Evolutionary conservation across 2,888 invertebrate genomes (phyloP).

Genomic region (Aelia acuminata): DNA sequence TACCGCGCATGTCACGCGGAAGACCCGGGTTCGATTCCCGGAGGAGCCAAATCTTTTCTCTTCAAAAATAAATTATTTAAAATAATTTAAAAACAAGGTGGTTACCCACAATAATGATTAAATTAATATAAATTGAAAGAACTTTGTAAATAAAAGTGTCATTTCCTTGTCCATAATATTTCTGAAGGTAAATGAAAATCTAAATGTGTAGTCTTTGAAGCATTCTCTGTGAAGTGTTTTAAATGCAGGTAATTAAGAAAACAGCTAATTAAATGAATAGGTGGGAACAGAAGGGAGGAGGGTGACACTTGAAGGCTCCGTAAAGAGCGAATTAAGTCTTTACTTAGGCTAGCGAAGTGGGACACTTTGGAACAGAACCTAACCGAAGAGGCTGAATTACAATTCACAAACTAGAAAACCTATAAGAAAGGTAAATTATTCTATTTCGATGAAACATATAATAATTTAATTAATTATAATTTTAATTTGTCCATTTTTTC

Average conservation of each 20-base stretch:
- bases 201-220: not conserved
- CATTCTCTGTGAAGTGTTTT: not conserved
- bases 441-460: too few relatives aligned
- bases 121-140: too few relatives aligned
- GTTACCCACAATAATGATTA: too few relatives aligned
- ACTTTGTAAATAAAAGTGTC: not conserved
- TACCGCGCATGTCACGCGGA: too few relatives aligned
- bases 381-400: not conserved
- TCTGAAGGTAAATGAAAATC: not conserved
- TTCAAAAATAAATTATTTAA: too few relatives aligned
- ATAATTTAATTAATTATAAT: too few relatives aligned
- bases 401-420: not conserved
- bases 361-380: not conserved
- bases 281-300: not conserved
- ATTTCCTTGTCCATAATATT: not conserved
- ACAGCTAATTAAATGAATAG: constrained; percentile 13
- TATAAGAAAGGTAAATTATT: too few relatives aligned
- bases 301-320: not conserved
- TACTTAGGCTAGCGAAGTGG: not conserved
- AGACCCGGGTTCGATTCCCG: too few relatives aligned
- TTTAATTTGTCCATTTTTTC: too few relatives aligned
- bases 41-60: too few relatives aligned
- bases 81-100: too few relatives aligned
- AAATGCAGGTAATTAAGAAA: not conserved
- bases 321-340: constrained; percentile 14